Percentiles rank a stretch among this genome's conserved stretches.
Conservation (phyloP, 2,797 vertebrate species). For the Knipowitschia caucasica region DNA sequence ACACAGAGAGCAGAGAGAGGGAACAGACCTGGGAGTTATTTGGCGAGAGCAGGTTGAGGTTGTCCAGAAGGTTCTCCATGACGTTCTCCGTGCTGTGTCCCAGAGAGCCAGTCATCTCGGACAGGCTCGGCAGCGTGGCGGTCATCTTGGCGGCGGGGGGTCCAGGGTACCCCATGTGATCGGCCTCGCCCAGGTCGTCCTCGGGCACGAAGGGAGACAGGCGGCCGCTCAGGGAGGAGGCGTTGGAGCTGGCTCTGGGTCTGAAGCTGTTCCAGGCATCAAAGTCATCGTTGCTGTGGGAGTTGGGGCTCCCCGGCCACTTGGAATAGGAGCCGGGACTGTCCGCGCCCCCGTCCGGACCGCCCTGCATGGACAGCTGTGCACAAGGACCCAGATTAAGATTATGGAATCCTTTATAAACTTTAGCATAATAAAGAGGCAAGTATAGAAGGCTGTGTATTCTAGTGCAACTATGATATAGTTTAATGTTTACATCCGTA, state of each 20-base stretch:
- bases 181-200: slow-evolving; percentile 89
- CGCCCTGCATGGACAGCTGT: slow-evolving; percentile 85
- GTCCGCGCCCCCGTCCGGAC: slow-evolving; percentile 88
- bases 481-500: too few relatives aligned
- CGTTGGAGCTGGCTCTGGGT: slow-evolving; percentile 93
- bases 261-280: slow-evolving; percentile 95
- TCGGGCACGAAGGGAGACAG: slow-evolving; percentile 95
- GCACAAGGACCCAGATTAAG: neutral
- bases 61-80: slow-evolving; percentile 98
- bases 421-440: too few relatives aligned
- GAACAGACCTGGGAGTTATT: slow-evolving; percentile 86
- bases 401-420: too few relatives aligned
- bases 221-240: slow-evolving; percentile 92
- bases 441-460: too few relatives aligned
- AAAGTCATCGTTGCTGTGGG: slow-evolving; percentile 97
- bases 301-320: slow-evolving; percentile 97
- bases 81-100: slow-evolving; percentile 83
- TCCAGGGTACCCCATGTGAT: slow-evolving; percentile 92
- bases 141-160: slow-evolving; percentile 88
- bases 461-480: too few relatives aligned
- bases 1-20: too few relatives aligned
- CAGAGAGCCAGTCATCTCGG: slow-evolving; percentile 89
- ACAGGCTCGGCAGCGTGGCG: slow-evolving; percentile 92
- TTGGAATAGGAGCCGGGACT: slow-evolving; percentile 93
- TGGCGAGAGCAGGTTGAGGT: slow-evolving; percentile 94